Base-by-base conservation (phyloP, 2,113 vertebrate genomes). In the Platichthys stellatus region DNA sequence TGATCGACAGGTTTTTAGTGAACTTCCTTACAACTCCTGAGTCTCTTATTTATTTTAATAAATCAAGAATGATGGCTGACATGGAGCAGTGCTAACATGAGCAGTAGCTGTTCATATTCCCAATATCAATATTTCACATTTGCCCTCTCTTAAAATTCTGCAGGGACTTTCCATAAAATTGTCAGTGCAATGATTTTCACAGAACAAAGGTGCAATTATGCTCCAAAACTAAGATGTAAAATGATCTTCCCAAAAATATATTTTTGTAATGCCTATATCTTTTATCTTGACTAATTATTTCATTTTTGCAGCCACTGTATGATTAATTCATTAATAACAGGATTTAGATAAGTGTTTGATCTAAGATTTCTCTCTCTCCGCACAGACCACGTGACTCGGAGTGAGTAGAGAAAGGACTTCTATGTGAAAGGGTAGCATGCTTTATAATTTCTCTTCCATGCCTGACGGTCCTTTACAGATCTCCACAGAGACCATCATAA, bases 31-130 rank as follows among this genome's bases (percentile, higher is more conserved):
- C 45, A 49, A 18, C 64, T 68, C 68, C 28, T 8, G 31, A 69
- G 74, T 28, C 18, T 69, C 56, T 53, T 69, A 13, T 31, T 26
- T 3, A 76, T 69, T 23, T 31, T 26, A 3, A 76, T 69, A 31
- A 76, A 56, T 77, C 59, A 58, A 49, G 45, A 49, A 61, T 63
- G 18, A 62, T 35, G 31, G 18, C 17, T 53, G 28, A 53, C n/a
- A 20, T 4, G 28, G 31, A 40, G 57, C 31, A 31, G 38, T 57
- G 23, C 17, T 63, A 18, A 58, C 24, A 64, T 47, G 14, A 24
- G 9, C 9, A 56, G 2, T 56, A 56, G 24, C 26, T 40, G 26
- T 60, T 28, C 56, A 26, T 31, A 53, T 59, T 54, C 23, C 15
- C 61, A 54, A n/a, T 40, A 23, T n/a, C n/a, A 61, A 23, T n/a